Evolutionary conservation across 2,113 vertebrate genomes (phyloP).

Genomic region (Phrynosoma platyrhinos): DNA sequence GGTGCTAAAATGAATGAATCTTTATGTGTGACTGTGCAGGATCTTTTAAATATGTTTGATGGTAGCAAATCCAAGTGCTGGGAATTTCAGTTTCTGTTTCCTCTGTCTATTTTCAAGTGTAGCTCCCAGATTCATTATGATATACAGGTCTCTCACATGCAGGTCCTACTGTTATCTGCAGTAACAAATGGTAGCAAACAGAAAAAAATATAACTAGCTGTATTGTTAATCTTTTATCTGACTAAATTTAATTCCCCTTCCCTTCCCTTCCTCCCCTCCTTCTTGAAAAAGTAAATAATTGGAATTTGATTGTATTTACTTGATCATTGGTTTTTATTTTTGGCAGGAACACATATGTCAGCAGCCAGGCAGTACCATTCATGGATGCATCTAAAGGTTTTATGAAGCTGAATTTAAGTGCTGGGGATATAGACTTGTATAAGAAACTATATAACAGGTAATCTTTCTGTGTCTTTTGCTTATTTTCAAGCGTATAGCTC

Average conservation of each 20-base stretch:
- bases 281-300: background rate
- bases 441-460: constrained; percentile 79
- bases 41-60: background rate
- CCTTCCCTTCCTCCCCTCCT: background rate
- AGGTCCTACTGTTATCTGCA: background rate
- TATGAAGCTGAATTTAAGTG: constrained; percentile 77
- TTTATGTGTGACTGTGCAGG: background rate
- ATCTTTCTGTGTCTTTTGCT: background rate
- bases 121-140: background rate
- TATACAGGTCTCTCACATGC: background rate
- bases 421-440: constrained; percentile 68
- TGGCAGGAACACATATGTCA: constrained; percentile 70
- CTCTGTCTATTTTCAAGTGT: background rate
- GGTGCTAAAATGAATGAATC: background rate
- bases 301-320: constrained; percentile 16
- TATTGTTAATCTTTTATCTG: background rate
- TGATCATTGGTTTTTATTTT: constrained; percentile 19
- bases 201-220: no score
- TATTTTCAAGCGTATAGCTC: constrained; percentile 12
- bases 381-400: constrained; percentile 55
- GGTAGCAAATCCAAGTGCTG: background rate
- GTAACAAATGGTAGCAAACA: background rate
- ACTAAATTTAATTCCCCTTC: background rate
- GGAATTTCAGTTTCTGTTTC: background rate
- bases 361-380: constrained; percentile 30